A percentile compares a stretch with the other conserved stretches of the same genome.
Evolutionary conservation across 2,888 invertebrate species (phyloP).

Genomic region (Spicauda simplicius): DNA sequence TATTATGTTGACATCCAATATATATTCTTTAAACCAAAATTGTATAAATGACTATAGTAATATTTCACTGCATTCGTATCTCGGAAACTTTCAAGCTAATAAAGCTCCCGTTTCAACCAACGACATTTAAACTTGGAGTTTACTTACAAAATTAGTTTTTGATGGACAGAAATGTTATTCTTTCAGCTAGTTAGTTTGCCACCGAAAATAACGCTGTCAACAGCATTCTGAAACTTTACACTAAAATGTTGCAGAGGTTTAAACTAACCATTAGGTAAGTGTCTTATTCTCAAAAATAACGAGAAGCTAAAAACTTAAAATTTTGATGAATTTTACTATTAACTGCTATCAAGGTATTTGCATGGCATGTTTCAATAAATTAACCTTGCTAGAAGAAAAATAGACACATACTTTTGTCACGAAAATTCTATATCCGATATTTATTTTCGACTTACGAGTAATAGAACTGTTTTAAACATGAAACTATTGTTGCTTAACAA

Average conservation of each 20-base stretch:
- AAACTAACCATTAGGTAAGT: slow-evolving; percentile 59
- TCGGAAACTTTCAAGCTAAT: slow-evolving; percentile 41
- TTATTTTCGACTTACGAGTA: too few relatives aligned
- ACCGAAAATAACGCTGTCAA: slow-evolving; percentile 72
- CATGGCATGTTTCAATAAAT: too few relatives aligned
- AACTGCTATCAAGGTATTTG: too few relatives aligned
- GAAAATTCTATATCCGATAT: too few relatives aligned
- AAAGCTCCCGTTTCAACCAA: slow-evolving; percentile 46
- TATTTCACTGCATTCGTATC: slow-evolving; percentile 5
- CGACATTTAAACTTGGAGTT: slow-evolving; percentile 43
- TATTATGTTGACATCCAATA: too few relatives aligned
- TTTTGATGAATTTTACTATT: background rate
- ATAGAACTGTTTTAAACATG: too few relatives aligned
- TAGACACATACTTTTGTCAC: too few relatives aligned
- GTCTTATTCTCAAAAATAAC: background rate
- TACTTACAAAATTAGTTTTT: slow-evolving; percentile 66
- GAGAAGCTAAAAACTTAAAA: background rate
- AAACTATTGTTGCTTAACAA: too few relatives aligned
- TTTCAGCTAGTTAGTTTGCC: slow-evolving; percentile 60
- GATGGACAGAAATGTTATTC: slow-evolving; percentile 73
- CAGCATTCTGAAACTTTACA: slow-evolving; percentile 69
- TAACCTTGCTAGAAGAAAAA: too few relatives aligned
- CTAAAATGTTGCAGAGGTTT: slow-evolving; percentile 63
- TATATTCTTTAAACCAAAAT: background rate
- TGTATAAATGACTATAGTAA: background rate